Evolutionary conservation across 1,140 invertebrate genomes (phyloP), one percentile per base, ranked within the genome.

Genomic region (Arion vulgaris): DNA sequence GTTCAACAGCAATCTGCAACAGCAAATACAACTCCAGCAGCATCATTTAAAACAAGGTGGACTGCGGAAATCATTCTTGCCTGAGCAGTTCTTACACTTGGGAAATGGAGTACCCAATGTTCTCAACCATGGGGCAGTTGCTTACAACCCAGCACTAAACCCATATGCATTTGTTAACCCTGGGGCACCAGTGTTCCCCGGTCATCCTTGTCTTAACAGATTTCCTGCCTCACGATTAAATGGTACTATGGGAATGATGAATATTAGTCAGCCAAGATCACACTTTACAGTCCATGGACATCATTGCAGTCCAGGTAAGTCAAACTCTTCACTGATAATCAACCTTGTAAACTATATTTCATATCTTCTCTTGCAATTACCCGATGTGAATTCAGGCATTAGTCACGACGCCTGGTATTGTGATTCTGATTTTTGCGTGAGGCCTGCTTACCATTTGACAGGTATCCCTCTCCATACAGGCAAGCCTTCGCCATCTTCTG

Each of bases 1-100:
- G 51, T 34, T 82, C 39, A 71, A 45, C 45, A 80, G 75, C n/a
- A 76, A 85, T 41, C n/a, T 77, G 23, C 76, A 78, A 4, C 84
- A 82, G 34, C 80, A 74, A 13, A 41, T 82, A 11, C 76, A 38
- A 28, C 51, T 77, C 0, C 83, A 53, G 80, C 72, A 62, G 57
- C 78, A 72, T 23, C 71, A 57, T 13, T 71, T 73, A 1, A 78
- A 78, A 28, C 76, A 66, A 28, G 53, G 51, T 39, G 53, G 53
- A 13, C 32, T 78, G 32, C 49, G 76, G 34, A 78, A 78, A 39
- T 41, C 51, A 28, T 78, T 28, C 32, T 26, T 39, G 26, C 51
- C 76, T n/a, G 76, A 78, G 53, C 76, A 78, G 76, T 28, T 62
- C 15, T 45, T 78, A 34, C 76, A 66, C 17, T 57, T 78, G n/a